phyloP scores from a whole-genome alignment of 2,113 vertebrate species.

The Sinocyclocheilus rhinocerous region DNA sequence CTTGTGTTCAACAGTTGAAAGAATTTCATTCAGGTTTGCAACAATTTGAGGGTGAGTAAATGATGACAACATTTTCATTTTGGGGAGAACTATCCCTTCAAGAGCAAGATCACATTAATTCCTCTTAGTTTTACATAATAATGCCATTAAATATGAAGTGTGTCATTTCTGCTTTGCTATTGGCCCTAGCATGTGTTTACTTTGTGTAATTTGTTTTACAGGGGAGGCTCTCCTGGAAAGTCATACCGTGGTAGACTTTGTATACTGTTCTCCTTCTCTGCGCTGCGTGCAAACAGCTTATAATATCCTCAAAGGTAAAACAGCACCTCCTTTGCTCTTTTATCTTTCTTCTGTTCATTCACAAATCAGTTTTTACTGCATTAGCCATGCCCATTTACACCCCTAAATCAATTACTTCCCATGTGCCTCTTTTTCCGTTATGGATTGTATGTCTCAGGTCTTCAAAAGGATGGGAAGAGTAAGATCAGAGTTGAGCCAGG shows the following conservation, averaged over 20 bases:
- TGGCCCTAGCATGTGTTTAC: background rate
- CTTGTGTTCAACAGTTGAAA: too few species aligned
- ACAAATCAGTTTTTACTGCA: background rate
- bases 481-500: conserved; percentile 94
- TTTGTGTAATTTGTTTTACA: conserved; percentile 61
- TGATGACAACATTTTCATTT: too few species aligned
- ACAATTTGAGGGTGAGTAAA: too few species aligned
- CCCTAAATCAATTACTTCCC: background rate
- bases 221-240: conserved; percentile 94
- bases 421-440: background rate
- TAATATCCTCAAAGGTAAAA: conserved; percentile 90
- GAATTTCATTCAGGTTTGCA: too few species aligned
- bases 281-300: conserved; percentile 97
- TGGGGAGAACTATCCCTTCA: too few species aligned
- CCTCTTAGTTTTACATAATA: too few species aligned
- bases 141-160: too few species aligned
- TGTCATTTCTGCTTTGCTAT: background rate
- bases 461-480: conserved; percentile 89
- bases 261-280: conserved; percentile 95
- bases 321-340: background rate
- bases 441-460: conserved; percentile 73
- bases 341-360: background rate
- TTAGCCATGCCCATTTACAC: background rate
- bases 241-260: conserved; percentile 83
- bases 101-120: too few species aligned